Base-by-base conservation (phyloP, 1,140 invertebrate genomes). In the Cotesia vestalis region DNA sequence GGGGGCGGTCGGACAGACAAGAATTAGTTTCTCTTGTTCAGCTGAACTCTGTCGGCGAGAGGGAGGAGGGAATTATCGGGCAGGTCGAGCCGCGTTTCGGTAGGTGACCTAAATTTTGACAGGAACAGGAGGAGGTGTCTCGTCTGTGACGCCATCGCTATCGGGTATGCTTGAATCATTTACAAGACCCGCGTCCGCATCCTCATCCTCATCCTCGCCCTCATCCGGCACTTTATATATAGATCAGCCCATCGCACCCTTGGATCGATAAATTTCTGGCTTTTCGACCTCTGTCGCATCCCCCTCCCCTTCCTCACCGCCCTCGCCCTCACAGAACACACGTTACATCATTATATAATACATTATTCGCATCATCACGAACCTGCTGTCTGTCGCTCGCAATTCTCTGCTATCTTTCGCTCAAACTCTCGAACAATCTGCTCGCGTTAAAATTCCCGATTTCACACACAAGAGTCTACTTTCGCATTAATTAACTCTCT, bases 81-180 rank as follows among this genome's bases (percentile, higher is more conserved):
- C 53, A 67, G 64, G 63, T 61, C 57, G 55, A 35, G 55, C 51
- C 40, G 40, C 27, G 67, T 72, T 67, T 72, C 20, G 57, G 64
- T 72, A 35, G 55, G 38, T 72, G 71, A 72, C 71, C 64, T 60
- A 66, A 72, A 72, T 72, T 61, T 40, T 53, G 63, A 72, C 71
- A 67, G 71, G 55, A 72, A 72, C 64, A 72, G 64, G 64, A 72
- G 71, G 35, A 72, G 71, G 35, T 12, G 35, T 55, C 60, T 53
- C 61, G 35, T 40, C 55, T 4, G 14, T 20, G 46, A 35, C 69
- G 35, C 20, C 55, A 63, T 36, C 64, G 59, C 53, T 67, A 72
- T 72, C 46, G 64, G 64, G 40, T 51, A 52, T 60, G 55, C 64
- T 72, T 72, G 71, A 72, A 67, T 72, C 55, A 67, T 72, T 72